Evolutionary conservation across 2,797 vertebrate species (phyloP), one percentile per base, ranked within the genome.

Genomic region (Micropoecilia bifurca): DNA sequence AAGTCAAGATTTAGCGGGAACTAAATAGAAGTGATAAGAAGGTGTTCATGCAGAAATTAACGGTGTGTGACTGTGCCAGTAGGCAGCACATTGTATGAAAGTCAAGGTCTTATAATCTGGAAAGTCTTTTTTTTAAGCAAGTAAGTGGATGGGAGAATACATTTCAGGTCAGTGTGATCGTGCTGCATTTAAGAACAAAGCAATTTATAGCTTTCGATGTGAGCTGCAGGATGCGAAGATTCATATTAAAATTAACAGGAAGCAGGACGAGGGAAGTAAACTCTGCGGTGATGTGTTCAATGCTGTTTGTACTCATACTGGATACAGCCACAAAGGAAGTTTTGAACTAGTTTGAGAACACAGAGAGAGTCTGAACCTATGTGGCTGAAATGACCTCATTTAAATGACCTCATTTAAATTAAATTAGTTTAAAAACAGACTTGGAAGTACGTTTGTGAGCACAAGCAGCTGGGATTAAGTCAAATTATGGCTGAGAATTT

Each of bases 1-100:
- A 72, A 43, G 33, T 36, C 46, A 55, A 66, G 43, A 78, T 82
- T 9, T 75, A 36, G 36, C 36, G 66, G 73, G 16, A 50, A 12
- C 25, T 33, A 50, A 50, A 8, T 57, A 20, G 36, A 45, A 50
- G 0, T 25, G 41, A 30, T 33, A 48, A 46, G 20, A 61, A 47
- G 63, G 20, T 8, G 8, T 80, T 47, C 4, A 68, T 63, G 18
- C 3, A 73, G 20, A 61, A 68, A 46, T 48, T 48, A 77, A 61
- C 79, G 66, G 18, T 28, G 18, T 30, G 43, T 63, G 47, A 50
- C 41, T 50, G 45, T 22, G 77, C n/a, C 57, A 71, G 50, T 78
- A 59, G 47, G 63, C 36, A 16, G 12, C 71, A 47, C 43, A 50
- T 22, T 74, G 36, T 36, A 13, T 46, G 1, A 73, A 82, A 80